These are phyloP conservation scores for Tenebrosternarchus preto DNA, from an alignment of 2,113 vertebrate species.

Conservation along the genomic window DNA sequence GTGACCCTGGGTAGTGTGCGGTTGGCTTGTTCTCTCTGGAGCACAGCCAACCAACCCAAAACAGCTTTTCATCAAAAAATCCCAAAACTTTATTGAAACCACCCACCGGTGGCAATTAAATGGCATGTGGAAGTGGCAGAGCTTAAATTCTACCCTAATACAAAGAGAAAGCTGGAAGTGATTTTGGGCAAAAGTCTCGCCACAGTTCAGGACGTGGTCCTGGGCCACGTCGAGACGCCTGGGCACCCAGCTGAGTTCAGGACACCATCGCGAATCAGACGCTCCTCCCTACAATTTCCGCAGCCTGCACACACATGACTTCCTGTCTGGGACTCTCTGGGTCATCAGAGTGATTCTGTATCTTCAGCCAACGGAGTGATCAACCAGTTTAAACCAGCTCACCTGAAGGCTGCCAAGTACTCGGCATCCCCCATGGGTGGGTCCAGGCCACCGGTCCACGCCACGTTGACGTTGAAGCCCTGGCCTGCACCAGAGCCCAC, in stretches of 20 bases:
- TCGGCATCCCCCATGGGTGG: conserved; percentile 95
- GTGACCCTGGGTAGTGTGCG: conserved; percentile 25
- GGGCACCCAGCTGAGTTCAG: conserved; percentile 64
- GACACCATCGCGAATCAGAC: too few relatives aligned
- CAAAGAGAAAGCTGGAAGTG: conserved; percentile 58
- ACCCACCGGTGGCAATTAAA: conserved; percentile 67
- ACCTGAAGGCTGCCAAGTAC: conserved; percentile 95
- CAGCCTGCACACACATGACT: too few relatives aligned
- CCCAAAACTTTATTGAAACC: conserved; percentile 65
- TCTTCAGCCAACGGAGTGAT: too few relatives aligned
- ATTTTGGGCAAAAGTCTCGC: too few relatives aligned
- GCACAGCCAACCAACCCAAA: conserved; percentile 29
- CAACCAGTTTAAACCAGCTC: background rate
- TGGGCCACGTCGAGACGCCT: conserved; percentile 52
- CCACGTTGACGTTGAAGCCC: conserved; percentile 92
- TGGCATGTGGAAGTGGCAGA: conserved; percentile 62
- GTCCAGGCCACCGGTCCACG: conserved; percentile 91
- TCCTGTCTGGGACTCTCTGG: too few relatives aligned
- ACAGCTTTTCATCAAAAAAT: conserved; percentile 55
- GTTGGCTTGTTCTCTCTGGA: conserved; percentile 37
- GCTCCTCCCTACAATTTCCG: conserved; percentile 28
- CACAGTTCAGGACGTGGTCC: conserved; percentile 46
- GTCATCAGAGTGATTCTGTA: too few relatives aligned
- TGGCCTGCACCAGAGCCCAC: conserved; percentile 85
- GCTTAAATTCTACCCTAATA: conserved; percentile 54